Evolutionary conservation across 2,113 vertebrate species (phyloP), one percentile per base, ranked within the genome.

Genomic region (Typhlomys cinereus): DNA sequence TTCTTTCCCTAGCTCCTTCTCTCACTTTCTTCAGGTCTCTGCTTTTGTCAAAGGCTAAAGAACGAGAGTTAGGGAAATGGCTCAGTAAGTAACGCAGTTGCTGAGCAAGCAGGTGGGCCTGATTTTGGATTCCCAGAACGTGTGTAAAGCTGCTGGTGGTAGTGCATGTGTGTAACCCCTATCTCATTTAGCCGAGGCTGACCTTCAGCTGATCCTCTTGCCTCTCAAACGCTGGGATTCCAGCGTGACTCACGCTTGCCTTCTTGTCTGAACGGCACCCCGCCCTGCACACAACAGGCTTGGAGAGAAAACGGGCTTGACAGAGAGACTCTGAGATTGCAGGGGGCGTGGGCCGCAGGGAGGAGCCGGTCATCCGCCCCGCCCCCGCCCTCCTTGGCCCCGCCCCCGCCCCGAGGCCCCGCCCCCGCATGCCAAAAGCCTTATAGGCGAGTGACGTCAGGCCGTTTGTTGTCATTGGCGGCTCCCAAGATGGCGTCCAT

Each of bases 401-500:
- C 91, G 61, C 78, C 92, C 23, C 7, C 4, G 34, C 1, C 79
- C 10, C 2, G 36, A 0, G 74, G 73, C 86, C 84, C 62, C 96
- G 91, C 95, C 96, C 90, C 83, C 79, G 1, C 62, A 52, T 27
- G 85, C 73, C 12, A 70, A 90, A 64, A 2, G 11, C 95, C 41
- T 75, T 96, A 96, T 95, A 97, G 96, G 93, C 95, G 94, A 89
- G 86, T 93, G 96, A 97, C 97, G 97, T 96, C 96, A 95, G 89
- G 92, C 50, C 96, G 94, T 95, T 96, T 97, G 95, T 98, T 98
- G 97, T 98, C 97, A 99, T 92, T 97, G 97, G 97, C 96, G 96
- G 97, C 96, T 97, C 96, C 93, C 97, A 99, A 99, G 98, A 99
- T 99, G 99, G 99, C 99, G 99, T 99, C 99, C 89, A 99, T 99